These are phyloP conservation scores for Muntiacus muntjak DNA, from an alignment of 2,113 vertebrate species.

Conservation along the genomic window DNA sequence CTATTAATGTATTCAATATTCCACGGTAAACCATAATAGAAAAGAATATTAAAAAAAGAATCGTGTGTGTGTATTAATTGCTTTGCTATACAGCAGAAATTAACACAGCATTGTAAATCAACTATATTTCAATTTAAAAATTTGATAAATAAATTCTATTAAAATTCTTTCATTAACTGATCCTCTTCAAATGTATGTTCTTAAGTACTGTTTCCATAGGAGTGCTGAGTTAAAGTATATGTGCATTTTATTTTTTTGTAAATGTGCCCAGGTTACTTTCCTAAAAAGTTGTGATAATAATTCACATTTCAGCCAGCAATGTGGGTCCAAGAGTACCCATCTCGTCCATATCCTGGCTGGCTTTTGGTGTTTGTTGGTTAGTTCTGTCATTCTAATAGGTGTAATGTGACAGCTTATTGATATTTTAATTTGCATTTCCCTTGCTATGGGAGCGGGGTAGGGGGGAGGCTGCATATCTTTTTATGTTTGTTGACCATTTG, in stretches of 20 bases:
- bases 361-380: background rate
- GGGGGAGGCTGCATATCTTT: background rate
- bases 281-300: background rate
- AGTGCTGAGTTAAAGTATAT: background rate
- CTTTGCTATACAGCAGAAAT: background rate
- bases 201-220: background rate
- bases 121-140: background rate
- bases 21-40: background rate
- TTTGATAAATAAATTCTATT: background rate
- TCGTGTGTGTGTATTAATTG: rapidly evolving
- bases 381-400: background rate
- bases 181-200: background rate
- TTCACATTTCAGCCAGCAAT: background rate
- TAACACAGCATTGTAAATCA: background rate
- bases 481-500: background rate
- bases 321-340: rapidly evolving
- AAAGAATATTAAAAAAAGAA: background rate
- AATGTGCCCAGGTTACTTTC: background rate
- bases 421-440: background rate
- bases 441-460: background rate
- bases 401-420: background rate
- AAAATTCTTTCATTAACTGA: background rate
- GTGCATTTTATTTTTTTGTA: background rate
- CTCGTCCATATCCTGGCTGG: background rate
- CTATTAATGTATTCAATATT: background rate